These are phyloP conservation scores for Pogonocherus hispidulus DNA, from an alignment of 2,888 invertebrate species.

Conservation along the genomic window DNA sequence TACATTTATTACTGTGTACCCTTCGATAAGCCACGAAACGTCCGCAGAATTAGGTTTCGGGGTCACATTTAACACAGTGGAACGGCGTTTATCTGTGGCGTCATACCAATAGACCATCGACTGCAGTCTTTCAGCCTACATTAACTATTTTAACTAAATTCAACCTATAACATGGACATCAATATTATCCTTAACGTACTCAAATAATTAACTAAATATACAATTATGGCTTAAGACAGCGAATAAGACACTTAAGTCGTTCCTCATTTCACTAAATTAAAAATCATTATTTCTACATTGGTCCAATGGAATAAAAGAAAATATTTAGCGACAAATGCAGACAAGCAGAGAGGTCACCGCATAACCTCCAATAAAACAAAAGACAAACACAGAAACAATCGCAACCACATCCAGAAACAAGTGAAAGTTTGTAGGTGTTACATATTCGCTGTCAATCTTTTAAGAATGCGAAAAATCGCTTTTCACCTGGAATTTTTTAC, in stretches of 20 bases:
- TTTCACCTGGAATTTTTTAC: conserved; percentile 1
- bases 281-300: too few species aligned
- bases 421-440: neutral
- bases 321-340: too few species aligned
- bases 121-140: conserved; percentile 17
- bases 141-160: conserved; percentile 26
- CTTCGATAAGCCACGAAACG: conserved; percentile 7
- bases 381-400: neutral
- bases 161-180: conserved; percentile 17
- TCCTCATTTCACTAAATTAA: too few species aligned
- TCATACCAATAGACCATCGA: conserved; percentile 3
- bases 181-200: neutral
- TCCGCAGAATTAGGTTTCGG: conserved; percentile 8
- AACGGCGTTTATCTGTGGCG: neutral
- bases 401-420: neutral
- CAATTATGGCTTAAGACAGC: conserved; percentile 19
- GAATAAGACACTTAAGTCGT: neutral
- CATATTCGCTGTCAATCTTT: neutral
- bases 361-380: too few species aligned
- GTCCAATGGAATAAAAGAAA: neutral
- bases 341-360: too few species aligned
- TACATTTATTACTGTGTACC: conserved; percentile 14
- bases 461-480: conserved; percentile 6
- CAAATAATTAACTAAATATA: conserved; percentile 20
- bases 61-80: conserved; percentile 11